Conservation (phyloP, 1,140 invertebrate species). For the Venturia canescens region DNA sequence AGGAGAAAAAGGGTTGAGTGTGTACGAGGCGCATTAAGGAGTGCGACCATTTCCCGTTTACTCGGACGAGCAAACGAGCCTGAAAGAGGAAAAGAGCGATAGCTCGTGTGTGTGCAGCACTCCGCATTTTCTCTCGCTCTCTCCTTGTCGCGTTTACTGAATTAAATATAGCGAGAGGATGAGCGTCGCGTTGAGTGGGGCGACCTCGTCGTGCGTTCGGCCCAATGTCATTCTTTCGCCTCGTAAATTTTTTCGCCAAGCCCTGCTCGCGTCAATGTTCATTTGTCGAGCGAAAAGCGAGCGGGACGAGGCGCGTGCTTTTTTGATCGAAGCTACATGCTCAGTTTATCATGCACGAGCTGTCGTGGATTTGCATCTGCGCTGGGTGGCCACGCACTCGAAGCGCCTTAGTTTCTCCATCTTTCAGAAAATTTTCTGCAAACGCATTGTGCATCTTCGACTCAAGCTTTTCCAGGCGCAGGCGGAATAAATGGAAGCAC, state of each 20-base stretch:
- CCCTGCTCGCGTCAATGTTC: neutral
- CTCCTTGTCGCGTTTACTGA: slow-evolving; percentile 4
- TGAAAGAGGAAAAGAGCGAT: slow-evolving; percentile 18
- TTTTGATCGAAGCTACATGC: neutral
- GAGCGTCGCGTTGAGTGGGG: slow-evolving; percentile 31
- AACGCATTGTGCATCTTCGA: no score
- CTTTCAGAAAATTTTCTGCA: no score
- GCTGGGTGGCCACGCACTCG: no score
- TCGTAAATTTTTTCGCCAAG: slow-evolving; percentile 27
- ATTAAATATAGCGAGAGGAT: slow-evolving; percentile 38
- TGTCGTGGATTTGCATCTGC: no score
- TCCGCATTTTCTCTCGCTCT: neutral
- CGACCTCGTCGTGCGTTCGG: slow-evolving; percentile 36
- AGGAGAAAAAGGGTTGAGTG: no score
- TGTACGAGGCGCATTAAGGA: neutral
- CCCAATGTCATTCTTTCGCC: slow-evolving; percentile 20
- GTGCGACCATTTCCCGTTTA: neutral
- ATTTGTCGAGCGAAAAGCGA: neutral
- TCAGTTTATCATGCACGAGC: neutral
- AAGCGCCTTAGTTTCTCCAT: no score
- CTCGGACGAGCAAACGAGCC: neutral
- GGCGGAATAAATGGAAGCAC: no score
- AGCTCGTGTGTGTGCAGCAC: slow-evolving; percentile 12
- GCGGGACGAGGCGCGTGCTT: neutral
- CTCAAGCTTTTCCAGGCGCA: no score